Conservation (phyloP, 2,888 invertebrate species). For the Cosmia trapezina region DNA sequence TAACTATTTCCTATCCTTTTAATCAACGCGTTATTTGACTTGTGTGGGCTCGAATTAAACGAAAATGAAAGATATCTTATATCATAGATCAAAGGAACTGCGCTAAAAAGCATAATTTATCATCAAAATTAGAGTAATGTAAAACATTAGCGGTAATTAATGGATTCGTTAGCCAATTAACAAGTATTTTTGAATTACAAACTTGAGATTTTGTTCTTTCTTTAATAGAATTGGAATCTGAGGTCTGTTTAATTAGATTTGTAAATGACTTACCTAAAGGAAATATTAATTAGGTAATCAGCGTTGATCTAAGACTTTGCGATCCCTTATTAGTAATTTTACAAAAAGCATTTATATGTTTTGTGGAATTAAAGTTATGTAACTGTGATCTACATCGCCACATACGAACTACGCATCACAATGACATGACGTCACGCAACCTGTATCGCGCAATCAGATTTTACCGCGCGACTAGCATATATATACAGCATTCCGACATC, state of each 20-base stretch:
- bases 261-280: not conserved
- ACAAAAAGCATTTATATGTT: not conserved
- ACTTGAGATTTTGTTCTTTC: slow-evolving; percentile 4
- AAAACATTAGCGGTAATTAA: slow-evolving; percentile 36
- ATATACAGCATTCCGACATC: no score
- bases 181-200: slow-evolving; percentile 16
- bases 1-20: slow-evolving; percentile 3
- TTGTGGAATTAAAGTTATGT: not conserved
- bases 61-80: slow-evolving; percentile 9
- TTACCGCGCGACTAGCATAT: no score
- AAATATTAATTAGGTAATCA: slow-evolving; percentile 27
- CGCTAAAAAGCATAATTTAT: slow-evolving; percentile 9
- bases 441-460: no score
- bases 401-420: no score
- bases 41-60: not conserved
- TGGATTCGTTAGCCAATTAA: slow-evolving; percentile 21
- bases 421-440: no score
- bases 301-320: not conserved
- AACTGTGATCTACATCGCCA: not conserved
- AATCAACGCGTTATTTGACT: slow-evolving; percentile 2
- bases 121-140: slow-evolving; percentile 7
- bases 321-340: slow-evolving; percentile 12
- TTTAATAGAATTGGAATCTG: not conserved
- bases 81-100: slow-evolving; percentile 31
- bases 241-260: slow-evolving; percentile 16